Base-by-base conservation (phyloP, 2,888 invertebrate genomes). In the Microplitis manilae region DNA sequence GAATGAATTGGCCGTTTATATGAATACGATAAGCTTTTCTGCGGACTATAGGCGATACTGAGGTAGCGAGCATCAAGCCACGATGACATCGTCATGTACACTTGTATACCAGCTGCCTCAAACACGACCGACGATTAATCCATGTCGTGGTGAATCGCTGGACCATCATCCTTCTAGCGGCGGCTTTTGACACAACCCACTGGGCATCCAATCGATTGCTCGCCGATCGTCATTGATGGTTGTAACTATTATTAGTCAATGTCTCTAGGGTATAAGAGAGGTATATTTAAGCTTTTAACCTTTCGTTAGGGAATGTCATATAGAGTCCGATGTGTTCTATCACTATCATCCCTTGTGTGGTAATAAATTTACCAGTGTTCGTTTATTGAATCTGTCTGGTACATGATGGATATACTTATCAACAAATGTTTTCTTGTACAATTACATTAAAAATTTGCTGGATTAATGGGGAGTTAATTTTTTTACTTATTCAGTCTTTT, bases 51-150 rank as follows among this genome's bases (percentile, higher is more conserved):
- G 13, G 50, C 50, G 5, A 8, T 13, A 8, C 50, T 79, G 80
- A 76, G 79, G 80, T 76, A 78, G 77, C 81, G 79, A 65, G 13
- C 81, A 82, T 83, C 79, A 82, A 81, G 84, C 83, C 77, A 80
- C 78, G 79, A 68, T 80, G 77, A 50, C 76, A 76, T 77, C 81
- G 81, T 79, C 79, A 80, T 82, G 79, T 80, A 72, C 20, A 73
- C 68, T 70, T 50, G 65, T 61, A 76, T 77, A 72, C 74, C 77
- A 59, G 82, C 82, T 82, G 82, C 82, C 50, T 50, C 50, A 50
- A 81, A 86, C 85, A 84, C 79, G 83, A 84, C 83, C 83, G 80
- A 84, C 85, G 84, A 86, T 85, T 86, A 85, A 84, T 84, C 82
- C 79, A 61, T 68, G 77, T 70, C 72, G 64, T 73, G 73, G 59